phyloP scores from a whole-genome alignment of 2,797 vertebrate species.

The Mus caroli region DNA sequence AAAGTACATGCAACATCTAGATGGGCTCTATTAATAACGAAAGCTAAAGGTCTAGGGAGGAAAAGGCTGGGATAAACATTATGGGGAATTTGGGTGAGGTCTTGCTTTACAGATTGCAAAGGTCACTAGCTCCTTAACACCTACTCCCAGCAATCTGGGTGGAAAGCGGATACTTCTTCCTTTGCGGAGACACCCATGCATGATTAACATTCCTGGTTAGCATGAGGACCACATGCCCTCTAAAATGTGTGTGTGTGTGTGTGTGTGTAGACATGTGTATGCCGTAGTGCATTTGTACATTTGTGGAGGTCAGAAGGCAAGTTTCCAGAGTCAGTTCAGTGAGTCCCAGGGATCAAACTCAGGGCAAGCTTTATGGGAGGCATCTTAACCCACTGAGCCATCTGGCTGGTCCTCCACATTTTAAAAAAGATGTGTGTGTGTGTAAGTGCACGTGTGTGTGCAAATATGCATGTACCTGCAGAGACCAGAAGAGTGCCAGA shows the following conservation, averaged over 20 bases:
- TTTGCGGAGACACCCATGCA: not conserved
- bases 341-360: too few relatives aligned
- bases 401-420: too few relatives aligned
- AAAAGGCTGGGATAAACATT: not conserved
- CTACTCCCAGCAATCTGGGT: not conserved
- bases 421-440: too few relatives aligned
- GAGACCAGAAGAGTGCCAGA: not conserved
- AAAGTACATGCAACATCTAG: not conserved
- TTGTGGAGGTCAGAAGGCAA: too few relatives aligned
- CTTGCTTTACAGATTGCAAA: not conserved
- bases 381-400: not conserved
- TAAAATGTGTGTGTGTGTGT: not conserved
- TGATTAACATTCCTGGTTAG: not conserved
- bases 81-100: not conserved
- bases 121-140: not conserved
- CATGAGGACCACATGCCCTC: not conserved
- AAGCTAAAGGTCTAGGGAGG: not conserved
- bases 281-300: not conserved
- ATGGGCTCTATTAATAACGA: not conserved
- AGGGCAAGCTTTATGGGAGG: not conserved
- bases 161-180: not conserved
- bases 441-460: not conserved
- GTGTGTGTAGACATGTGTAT: not conserved
- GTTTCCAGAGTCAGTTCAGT: too few relatives aligned
- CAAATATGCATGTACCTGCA: not conserved